phyloP scores from a whole-genome alignment of 2,888 invertebrate species.

The Eupithecia exiguata region DNA sequence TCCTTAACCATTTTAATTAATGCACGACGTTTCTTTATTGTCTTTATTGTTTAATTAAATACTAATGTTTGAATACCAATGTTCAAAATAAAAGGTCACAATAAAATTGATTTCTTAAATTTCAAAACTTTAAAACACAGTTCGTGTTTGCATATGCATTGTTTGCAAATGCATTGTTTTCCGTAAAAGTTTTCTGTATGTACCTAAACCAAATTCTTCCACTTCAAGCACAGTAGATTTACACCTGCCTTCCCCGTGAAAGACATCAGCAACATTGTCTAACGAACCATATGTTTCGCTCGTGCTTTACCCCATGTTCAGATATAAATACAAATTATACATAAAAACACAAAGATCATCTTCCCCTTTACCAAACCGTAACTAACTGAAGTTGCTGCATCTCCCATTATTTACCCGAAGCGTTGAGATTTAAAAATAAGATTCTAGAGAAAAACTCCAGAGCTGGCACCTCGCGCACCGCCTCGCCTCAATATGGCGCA shows the following conservation, averaged over 20 bases:
- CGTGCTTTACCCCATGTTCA: slow-evolving; percentile 64
- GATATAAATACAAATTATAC: slow-evolving; percentile 65
- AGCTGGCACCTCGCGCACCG: slow-evolving; percentile 68
- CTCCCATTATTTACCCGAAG: slow-evolving; percentile 72
- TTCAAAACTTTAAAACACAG: neutral
- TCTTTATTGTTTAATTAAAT: slow-evolving; percentile 19
- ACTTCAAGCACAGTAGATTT: slow-evolving; percentile 18
- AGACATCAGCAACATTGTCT: slow-evolving; percentile 62
- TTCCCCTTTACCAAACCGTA: slow-evolving; percentile 75
- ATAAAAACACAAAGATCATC: slow-evolving; percentile 68
- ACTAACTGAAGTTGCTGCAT: slow-evolving; percentile 74
- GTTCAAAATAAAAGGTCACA: no score
- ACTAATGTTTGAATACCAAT: slow-evolving; percentile 4
- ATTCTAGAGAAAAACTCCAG: slow-evolving; percentile 69
- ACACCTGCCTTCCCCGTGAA: slow-evolving; percentile 61
- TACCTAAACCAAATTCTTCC: neutral
- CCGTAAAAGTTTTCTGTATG: neutral
- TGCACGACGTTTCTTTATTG: slow-evolving; percentile 46
- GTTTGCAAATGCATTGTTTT: neutral
- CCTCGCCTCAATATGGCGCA: slow-evolving; percentile 78
- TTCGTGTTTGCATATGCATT: no score
- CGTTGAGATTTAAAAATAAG: slow-evolving; percentile 78
- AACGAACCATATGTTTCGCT: slow-evolving; percentile 76
- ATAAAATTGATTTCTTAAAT: neutral
- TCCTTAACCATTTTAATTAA: slow-evolving; percentile 50